These are phyloP conservation scores for Clistopyga incitator DNA, from an alignment of 2,888 invertebrate species.

Conservation along the genomic window DNA sequence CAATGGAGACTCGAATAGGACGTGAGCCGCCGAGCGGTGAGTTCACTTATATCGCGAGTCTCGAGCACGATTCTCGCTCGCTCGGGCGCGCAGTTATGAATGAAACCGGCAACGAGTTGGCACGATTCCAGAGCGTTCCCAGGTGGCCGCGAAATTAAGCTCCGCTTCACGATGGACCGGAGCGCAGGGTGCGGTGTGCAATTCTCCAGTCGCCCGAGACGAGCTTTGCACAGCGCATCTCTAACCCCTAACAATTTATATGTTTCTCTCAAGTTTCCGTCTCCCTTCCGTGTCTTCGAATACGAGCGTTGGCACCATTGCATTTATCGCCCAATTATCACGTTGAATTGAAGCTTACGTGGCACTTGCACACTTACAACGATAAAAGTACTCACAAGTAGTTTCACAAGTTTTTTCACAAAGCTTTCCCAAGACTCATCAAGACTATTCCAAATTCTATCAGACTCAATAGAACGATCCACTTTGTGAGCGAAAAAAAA, in stretches of 20 bases:
- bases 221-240: neutral
- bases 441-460: too few species aligned
- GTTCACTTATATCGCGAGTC: slow-evolving; percentile 25
- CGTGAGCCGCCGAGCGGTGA: neutral
- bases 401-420: too few species aligned
- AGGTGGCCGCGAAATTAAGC: slow-evolving; percentile 77
- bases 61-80: slow-evolving; percentile 41
- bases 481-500: too few species aligned
- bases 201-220: slow-evolving; percentile 36
- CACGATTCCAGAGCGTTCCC: slow-evolving; percentile 76
- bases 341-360: neutral
- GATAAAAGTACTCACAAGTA: too few species aligned
- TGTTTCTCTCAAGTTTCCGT: slow-evolving; percentile 74
- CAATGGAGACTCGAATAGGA: slow-evolving; percentile 23
- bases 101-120: slow-evolving; percentile 76
- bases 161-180: slow-evolving; percentile 68
- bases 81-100: slow-evolving; percentile 69
- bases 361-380: neutral
- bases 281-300: slow-evolving; percentile 60
- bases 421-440: too few species aligned
- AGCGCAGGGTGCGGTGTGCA: slow-evolving; percentile 29
- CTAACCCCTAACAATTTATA: slow-evolving; percentile 57
- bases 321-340: slow-evolving; percentile 60
- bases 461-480: too few species aligned
- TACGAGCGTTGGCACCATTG: slow-evolving; percentile 58